Base-by-base conservation (phyloP, 2,797 vertebrate species). In the Odontamblyopus rebecca region DNA sequence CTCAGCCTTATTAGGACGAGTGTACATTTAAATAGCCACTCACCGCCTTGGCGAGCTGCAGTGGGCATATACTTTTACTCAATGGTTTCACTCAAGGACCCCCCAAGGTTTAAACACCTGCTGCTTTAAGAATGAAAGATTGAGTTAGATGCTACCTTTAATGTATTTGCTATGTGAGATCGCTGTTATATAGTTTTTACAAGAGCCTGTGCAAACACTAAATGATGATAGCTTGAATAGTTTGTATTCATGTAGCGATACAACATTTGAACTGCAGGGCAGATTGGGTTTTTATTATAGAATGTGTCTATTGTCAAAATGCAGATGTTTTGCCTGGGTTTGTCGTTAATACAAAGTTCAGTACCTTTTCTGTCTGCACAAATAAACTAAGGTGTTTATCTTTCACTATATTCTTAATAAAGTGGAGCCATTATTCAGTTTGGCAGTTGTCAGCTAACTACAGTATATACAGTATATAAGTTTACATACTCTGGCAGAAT, bases 1-100 rank as follows among this genome's bases (percentile, higher is more conserved):
- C 75, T 78, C 71, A 72, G 65, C 56, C 77, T 82, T 80, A 77
- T 88, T 83, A 79, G 73, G 67, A 54, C 23, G 27, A 69, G 70
- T 79, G 77, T 68, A 77, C 44, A 77, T 86, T 71, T 84, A 27
- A 81, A 86, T 59, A 74, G 73, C 67, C 73, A 72, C 75, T 82
- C 35, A 67, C 32, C 64, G 65, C 71, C 63, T 67, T 48, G n/a
- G 35, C 23, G 16, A 27, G 44, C 23, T 19, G 41, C 23, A 7
- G 41, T 59, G 61, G 19, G 62, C 9, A 41, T 62, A 12, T 62
- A n/a, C 38, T 63, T 35, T 32, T 32, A 13, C 29, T 62, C 23
- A 1, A 30, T 62, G 61, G 35, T 64, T 64, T 27, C 38, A 44
- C n/a, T 76, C 13, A 57, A 68, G 18, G 27, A 23, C 74, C 32